Percentiles rank a stretch among this genome's conserved stretches.
Evolutionary conservation across 2,797 vertebrate genomes (phyloP).

Genomic region (Sebastes cheni): DNA sequence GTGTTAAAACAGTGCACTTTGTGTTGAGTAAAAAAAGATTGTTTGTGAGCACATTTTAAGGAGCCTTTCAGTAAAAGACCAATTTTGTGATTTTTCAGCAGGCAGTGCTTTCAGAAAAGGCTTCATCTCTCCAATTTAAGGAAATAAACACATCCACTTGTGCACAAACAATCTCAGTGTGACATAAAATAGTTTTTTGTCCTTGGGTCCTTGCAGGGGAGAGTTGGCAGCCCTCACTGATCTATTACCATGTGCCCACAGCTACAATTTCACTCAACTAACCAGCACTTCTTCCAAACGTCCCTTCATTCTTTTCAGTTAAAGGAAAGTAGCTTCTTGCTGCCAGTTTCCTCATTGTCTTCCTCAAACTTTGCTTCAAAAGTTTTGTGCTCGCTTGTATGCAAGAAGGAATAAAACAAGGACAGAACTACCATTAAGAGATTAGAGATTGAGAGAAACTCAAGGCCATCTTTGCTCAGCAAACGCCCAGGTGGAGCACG

Average conservation of each 20-base stretch:
- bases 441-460: constrained; percentile 25
- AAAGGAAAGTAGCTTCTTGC: constrained; percentile 14
- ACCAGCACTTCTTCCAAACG: constrained; percentile 14
- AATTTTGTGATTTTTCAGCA: constrained; percentile 5
- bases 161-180: background rate
- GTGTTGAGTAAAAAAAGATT: background rate
- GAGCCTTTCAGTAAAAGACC: background rate
- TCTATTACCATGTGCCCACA: constrained; percentile 57
- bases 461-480: constrained; percentile 14
- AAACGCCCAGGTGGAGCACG: constrained; percentile 14
- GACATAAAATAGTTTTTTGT: constrained; percentile 31
- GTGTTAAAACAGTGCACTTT: constrained; percentile 5
- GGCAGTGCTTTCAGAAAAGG: background rate
- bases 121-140: constrained; percentile 23
- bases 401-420: constrained; percentile 23
- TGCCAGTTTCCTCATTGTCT: background rate
- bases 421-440: constrained; percentile 26
- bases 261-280: constrained; percentile 60
- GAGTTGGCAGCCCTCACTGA: constrained; percentile 35
- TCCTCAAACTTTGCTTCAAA: constrained; percentile 33
- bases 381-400: constrained; percentile 13
- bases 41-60: constrained; percentile 8
- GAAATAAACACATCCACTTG: constrained; percentile 23
- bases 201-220: constrained; percentile 16
- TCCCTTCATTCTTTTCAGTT: constrained; percentile 26